Conservation (phyloP, 2,797 vertebrate species). For the Gymnodraco acuticeps region DNA sequence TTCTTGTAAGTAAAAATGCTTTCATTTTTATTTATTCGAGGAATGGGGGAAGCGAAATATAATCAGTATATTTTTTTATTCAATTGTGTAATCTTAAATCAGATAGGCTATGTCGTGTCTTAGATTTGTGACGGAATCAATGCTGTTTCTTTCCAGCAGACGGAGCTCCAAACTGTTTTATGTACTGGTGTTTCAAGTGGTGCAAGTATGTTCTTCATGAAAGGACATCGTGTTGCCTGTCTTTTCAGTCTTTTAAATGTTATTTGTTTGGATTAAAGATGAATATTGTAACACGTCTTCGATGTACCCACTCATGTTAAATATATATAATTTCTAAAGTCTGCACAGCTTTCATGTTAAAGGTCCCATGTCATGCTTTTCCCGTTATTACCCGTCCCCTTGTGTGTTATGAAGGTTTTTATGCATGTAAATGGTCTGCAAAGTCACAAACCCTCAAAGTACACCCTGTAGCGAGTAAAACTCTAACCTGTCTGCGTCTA, state of each 20-base stretch:
- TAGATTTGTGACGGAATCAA: background rate
- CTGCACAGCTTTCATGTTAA: no score
- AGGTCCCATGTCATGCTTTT: no score
- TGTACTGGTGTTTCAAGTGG: background rate
- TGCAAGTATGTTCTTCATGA: background rate
- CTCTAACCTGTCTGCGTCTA: no score
- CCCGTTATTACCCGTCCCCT: no score
- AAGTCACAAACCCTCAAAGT: no score
- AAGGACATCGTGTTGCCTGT: background rate
- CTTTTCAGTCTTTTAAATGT: background rate
- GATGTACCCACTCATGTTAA: background rate
- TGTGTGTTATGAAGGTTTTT: no score
- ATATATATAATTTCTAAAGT: no score
- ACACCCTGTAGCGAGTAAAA: no score
- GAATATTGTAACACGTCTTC: background rate
- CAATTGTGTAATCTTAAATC: background rate
- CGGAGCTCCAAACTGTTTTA: background rate
- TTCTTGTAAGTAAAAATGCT: background rate
- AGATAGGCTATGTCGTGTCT: background rate
- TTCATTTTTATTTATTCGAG: background rate
- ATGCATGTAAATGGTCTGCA: no score
- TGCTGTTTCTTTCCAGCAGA: conserved; percentile 19
- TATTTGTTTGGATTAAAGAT: background rate
- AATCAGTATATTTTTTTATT: background rate
- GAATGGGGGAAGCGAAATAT: background rate